Evolutionary conservation across 2,888 invertebrate species (phyloP), one percentile per base, ranked within the genome.

Genomic region (Lagria hirta): DNA sequence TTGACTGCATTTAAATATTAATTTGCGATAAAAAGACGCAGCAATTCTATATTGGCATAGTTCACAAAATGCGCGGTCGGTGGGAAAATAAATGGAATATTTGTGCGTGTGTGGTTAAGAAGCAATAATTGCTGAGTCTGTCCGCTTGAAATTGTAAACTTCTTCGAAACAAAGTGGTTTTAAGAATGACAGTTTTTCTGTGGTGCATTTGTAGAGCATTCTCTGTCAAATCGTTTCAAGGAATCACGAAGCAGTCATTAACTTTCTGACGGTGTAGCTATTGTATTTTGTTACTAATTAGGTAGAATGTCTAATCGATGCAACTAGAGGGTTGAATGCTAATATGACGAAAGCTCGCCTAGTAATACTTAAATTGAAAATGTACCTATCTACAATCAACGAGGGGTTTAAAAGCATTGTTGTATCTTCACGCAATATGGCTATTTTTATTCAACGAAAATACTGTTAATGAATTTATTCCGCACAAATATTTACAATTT

Each of bases 261-360:
- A 52, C 52, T 51, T 58, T 56, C 54, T 51, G 51, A 44, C 49
- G 48, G 52, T 56, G 54, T 51, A 46, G 48, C 51, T 43, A 50
- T 57, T 52, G 55, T 55, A 54, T 56, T 53, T 55, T 54, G 48
- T 49, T 50, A 50, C 57, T 60, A 60, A 58, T 58, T 60, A 58
- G 52, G 41, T 18, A 43, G 38, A 43, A 48, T 48, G 38, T 35
- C 26, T 43, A 48, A 48, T 48, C 43, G 48, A 48, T 48, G 43
- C 30, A 23, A 30, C 34, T 28, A 15, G 34, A 26, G 38, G 38
- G 48, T 43, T 43, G 40, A 38, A 48, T 43, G 38, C 30, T 28
- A 43, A 43, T 48, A 47, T 43, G 48, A 48, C 26, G 43, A 48
- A 43, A 38, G 43, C 34, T 43, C 28, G 29, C 30, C 24, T 32